Evolutionary conservation across 2,888 invertebrate genomes (phyloP).

Genomic region (Heliconius cydno): DNA sequence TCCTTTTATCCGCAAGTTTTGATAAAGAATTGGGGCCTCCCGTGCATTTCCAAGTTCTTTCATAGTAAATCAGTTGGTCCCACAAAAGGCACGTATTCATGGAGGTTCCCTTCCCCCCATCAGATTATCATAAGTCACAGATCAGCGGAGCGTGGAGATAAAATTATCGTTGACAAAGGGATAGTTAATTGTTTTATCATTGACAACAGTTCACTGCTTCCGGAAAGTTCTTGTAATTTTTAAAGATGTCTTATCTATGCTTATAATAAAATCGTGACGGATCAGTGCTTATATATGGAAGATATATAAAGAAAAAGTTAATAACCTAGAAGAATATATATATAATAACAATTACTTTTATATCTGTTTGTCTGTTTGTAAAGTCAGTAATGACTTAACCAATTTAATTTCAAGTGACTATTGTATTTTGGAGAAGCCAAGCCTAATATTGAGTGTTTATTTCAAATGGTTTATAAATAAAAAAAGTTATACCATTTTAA

Average conservation of each 20-base stretch:
- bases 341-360: too few relatives aligned
- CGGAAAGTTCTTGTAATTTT: conserved; percentile 38
- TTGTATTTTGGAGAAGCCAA: too few relatives aligned
- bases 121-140: conserved; percentile 72
- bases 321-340: too few relatives aligned
- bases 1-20: conserved; percentile 40
- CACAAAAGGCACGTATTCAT: conserved; percentile 51
- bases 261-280: background rate
- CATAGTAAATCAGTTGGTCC: conserved; percentile 47
- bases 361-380: too few relatives aligned
- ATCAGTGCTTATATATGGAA: background rate
- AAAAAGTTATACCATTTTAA: too few relatives aligned
- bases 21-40: conserved; percentile 41
- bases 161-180: conserved; percentile 75
- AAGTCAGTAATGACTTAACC: too few relatives aligned
- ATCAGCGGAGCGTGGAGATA: conserved; percentile 75
- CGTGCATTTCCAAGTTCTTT: conserved; percentile 46
- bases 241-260: conserved; percentile 4
- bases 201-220: conserved; percentile 49
- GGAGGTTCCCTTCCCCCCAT: conserved; percentile 57
- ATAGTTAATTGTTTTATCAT: conserved; percentile 54
- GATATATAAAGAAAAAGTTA: too few relatives aligned
- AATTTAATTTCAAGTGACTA: too few relatives aligned
- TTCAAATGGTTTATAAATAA: too few relatives aligned
- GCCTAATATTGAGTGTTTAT: too few relatives aligned